Percentiles rank a stretch among this genome's conserved stretches.
phyloP scores from a whole-genome alignment of 2,797 vertebrate species.

The Oreonectes daqikongensis region DNA sequence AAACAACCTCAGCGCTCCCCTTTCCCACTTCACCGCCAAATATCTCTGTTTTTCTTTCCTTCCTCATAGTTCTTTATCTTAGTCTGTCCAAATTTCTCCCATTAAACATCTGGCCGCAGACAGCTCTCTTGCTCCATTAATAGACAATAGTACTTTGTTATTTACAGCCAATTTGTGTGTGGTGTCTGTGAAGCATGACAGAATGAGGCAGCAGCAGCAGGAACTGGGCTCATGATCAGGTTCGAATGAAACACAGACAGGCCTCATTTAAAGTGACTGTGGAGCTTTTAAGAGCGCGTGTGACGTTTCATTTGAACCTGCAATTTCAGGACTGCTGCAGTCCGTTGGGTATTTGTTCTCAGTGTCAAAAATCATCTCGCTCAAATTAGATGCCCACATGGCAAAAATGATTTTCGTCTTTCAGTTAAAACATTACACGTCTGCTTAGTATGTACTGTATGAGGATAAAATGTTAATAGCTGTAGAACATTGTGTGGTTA shows the following conservation, averaged over 20 bases:
- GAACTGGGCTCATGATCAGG: conserved; percentile 5
- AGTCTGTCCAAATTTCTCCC: conserved; percentile 2
- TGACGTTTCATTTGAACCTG: conserved; percentile 21
- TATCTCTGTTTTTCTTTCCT: not conserved
- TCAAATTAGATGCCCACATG: not conserved
- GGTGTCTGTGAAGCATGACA: conserved; percentile 25
- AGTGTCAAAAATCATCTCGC: not conserved
- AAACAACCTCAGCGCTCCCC: conserved; percentile 18
- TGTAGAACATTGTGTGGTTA: not conserved
- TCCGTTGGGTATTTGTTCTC: conserved; percentile 9
- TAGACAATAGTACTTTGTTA: conserved; percentile 47
- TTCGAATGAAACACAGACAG: conserved; percentile 31
- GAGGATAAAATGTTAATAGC: not conserved
- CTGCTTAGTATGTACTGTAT: not conserved
- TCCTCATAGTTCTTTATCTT: conserved; percentile 15
- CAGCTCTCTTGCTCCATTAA: conserved; percentile 21
- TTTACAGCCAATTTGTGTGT: conserved; percentile 36
- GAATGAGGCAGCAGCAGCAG: not conserved
- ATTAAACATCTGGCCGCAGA: conserved; percentile 25
- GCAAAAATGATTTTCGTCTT: not conserved
- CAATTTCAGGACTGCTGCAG: conserved; percentile 13
- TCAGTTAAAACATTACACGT: not conserved
- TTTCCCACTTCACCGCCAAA: not conserved
- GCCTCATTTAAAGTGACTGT: conserved; percentile 32
- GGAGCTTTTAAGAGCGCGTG: conserved; percentile 24